Base-by-base conservation (phyloP, 2,888 invertebrate genomes). In the Elmis aenea region DNA sequence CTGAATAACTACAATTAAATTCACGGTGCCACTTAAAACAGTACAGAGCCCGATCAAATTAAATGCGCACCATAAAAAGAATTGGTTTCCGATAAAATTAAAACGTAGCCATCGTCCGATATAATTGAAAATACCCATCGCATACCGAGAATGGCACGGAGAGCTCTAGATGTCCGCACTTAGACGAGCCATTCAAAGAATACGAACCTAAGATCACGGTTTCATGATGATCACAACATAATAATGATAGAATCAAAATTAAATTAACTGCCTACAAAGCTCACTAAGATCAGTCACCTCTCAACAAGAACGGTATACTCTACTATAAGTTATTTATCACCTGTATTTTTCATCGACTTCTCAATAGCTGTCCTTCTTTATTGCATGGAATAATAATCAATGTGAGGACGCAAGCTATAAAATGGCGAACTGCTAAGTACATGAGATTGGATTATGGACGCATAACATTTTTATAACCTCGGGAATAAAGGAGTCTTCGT, bases 281-380 rank as follows among this genome's bases (percentile, higher is more conserved):
- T 25, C 15, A 14, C 13, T 9, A 33, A 24, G 33, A 33, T 33
- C 33, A 33, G 22, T 33, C 33, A 33, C 34, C 34, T 34, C 22
- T 34, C 14, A 21, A 34, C 21, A 34, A 28, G 22, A 34, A 34
- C 34, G 34, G 34, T 34, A 34, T 26, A 28, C 34, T 26, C 28
- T 27, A 34, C 34, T 34, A 34, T 34, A 20, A 21, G 34, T 34
- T 34, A 34, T 34, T 34, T 34, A 34, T 34, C 28, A 14, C 34
- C 5, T 6, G 26, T 10, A 14, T 34, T 27, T 34, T 34, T 27
- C 20, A 27, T 10, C 2, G 28, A 2, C n/a, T 16, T 22, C 22
- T 20, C 12, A 13, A 18, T 12, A 16, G 12, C 12, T 10, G 12
- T 30, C 9, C 13, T 22, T 30, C 20, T 30, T 22, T 30, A 22